phyloP scores from a whole-genome alignment of 2,113 vertebrate species.

The Amblyornis subalaris region DNA sequence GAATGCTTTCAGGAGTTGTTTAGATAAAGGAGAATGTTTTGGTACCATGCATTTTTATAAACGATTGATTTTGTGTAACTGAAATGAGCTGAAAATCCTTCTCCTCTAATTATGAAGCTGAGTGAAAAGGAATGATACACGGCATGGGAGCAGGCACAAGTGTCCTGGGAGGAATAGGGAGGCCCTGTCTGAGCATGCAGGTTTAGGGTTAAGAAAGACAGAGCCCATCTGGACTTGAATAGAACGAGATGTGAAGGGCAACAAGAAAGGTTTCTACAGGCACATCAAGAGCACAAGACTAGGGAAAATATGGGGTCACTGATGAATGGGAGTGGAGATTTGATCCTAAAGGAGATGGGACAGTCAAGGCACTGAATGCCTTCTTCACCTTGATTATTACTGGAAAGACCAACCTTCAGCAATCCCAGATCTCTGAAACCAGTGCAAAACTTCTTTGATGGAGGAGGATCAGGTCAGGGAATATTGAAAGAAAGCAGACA shows the following conservation, averaged over 20 bases:
- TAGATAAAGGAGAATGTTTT: neutral
- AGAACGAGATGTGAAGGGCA: neutral
- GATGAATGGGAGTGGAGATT: neutral
- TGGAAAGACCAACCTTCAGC: neutral
- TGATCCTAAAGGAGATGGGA: neutral
- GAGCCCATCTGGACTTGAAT: neutral
- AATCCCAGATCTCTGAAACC: neutral
- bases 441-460: neutral
- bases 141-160: neutral
- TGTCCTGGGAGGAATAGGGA: neutral
- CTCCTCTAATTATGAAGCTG: neutral
- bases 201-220: neutral
- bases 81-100: neutral
- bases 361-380: neutral
- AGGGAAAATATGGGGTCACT: neutral
- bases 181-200: neutral
- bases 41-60: neutral
- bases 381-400: neutral
- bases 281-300: neutral
- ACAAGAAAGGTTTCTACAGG: neutral
- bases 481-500: neutral
- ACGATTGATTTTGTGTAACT: neutral
- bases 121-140: neutral
- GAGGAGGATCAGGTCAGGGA: neutral
- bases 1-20: neutral